These are phyloP conservation scores for Zosterops pallidus DNA, from an alignment of 2,113 vertebrate genomes.

Conservation along the genomic window DNA sequence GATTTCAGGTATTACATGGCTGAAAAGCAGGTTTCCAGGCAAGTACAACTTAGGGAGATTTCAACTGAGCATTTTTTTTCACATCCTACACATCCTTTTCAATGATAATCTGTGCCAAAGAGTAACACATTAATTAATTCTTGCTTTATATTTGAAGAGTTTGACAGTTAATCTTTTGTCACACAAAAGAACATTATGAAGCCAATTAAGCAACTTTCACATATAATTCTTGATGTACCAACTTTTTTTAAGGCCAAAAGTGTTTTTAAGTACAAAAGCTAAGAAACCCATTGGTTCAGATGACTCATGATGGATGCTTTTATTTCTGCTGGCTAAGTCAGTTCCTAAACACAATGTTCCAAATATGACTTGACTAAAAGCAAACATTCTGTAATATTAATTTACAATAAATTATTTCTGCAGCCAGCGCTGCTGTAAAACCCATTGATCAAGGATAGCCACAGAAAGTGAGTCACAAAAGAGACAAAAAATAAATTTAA, in stretches of 20 bases:
- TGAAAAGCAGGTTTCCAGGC: neutral
- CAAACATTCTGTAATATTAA: neutral
- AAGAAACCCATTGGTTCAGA: neutral
- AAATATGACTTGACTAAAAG: neutral
- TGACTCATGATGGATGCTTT: neutral
- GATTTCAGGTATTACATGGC: neutral
- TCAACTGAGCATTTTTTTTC: neutral
- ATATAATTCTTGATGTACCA: neutral
- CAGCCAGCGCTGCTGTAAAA: neutral
- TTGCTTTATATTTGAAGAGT: neutral
- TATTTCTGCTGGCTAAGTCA: neutral
- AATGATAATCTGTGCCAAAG: neutral
- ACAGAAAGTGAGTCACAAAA: neutral
- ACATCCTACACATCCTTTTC: neutral
- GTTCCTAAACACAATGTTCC: neutral
- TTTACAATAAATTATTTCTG: constrained; percentile 12
- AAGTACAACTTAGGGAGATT: neutral
- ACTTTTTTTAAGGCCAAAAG: neutral
- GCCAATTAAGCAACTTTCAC: neutral
- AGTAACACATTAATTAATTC: neutral
- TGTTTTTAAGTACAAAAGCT: neutral
- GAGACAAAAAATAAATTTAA: neutral
- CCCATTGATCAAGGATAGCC: neutral
- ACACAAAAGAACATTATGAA: neutral
- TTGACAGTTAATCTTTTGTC: neutral